Evolutionary conservation across 2,797 vertebrate species (phyloP), one percentile per base, ranked within the genome.

Genomic region (Streptopelia turtur): DNA sequence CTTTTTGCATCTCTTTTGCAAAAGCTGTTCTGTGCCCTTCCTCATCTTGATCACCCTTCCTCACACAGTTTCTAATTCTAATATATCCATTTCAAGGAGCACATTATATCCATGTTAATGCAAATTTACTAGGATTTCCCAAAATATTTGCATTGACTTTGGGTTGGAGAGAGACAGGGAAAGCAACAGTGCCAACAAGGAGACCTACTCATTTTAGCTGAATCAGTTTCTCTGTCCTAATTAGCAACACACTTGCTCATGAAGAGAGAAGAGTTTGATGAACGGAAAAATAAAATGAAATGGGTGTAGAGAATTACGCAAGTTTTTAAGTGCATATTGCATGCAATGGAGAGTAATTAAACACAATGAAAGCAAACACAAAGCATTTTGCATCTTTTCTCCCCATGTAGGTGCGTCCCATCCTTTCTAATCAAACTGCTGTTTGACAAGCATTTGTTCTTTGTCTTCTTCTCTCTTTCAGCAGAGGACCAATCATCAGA

Each of bases 401-500:
- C 49, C 45, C 33, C 11, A 1, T 11, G 2, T 2, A 78, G 41
- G 16, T 87, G 22, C 9, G 2, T 56, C 60, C 52, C 6, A 16
- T 41, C 37, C 39, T 80, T 80, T 72, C 68, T 30, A 56, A 53
- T 17, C 1, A 2, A 83, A 41, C 47, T n/a, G 18, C 49, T 65
- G 13, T 30, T 30, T 90, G 61, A 84, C 24, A 41, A 60, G 13
- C 5, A 10, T n/a, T 69, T 65, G 20, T 61, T 76, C 41, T 90
- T 72, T 91, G n/a, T 11, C 72, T 83, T 92, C 55, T 66, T 24
- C 13, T 96, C 63, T 95, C 66, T 96, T 97, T 93, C 95, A 96
- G 96, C 86, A 84, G 66, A 93, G 63, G 72, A 86, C 59, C 92
- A 96, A 89, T 61, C 49, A 60, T n/a, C 94, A 92, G n/a, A 78